These are phyloP conservation scores for Meiosimyza decipiens DNA, from an alignment of 2,888 invertebrate genomes.

Conservation along the genomic window DNA sequence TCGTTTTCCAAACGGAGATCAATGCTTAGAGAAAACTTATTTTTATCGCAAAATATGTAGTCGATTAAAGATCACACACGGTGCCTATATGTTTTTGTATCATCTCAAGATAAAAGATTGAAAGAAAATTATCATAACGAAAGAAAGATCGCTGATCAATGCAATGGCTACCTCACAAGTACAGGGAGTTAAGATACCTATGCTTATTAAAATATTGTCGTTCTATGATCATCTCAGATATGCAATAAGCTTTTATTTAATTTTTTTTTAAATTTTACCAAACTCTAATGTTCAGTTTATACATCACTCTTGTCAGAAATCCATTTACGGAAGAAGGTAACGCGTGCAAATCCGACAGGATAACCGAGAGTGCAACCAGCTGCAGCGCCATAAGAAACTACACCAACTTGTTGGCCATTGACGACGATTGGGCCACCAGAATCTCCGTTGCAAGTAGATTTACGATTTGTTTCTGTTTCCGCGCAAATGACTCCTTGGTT, in stretches of 20 bases:
- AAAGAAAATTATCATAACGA: no score
- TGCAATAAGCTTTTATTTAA: not conserved
- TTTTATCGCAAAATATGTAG: no score
- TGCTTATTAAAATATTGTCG: no score
- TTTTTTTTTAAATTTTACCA: not conserved
- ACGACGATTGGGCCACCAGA: slow-evolving; percentile 60
- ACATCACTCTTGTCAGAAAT: slow-evolving; percentile 47
- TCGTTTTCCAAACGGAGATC: no score
- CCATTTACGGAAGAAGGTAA: slow-evolving; percentile 56
- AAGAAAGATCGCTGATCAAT: no score
- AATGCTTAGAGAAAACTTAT: no score
- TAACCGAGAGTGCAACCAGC: slow-evolving; percentile 49
- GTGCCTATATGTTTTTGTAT: no score
- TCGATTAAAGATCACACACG: no score
- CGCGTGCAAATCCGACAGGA: slow-evolving; percentile 53
- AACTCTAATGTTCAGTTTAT: not conserved
- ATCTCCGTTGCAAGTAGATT: slow-evolving; percentile 59
- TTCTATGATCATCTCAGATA: no score
- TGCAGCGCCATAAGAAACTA: slow-evolving; percentile 53
- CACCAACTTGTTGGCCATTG: slow-evolving; percentile 49
- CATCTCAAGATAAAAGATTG: no score
- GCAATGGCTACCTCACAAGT: no score
- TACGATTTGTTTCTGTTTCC: slow-evolving; percentile 47
- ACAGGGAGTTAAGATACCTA: no score
- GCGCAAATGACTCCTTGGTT: slow-evolving; percentile 52